A percentile compares a stretch with the other conserved stretches of the same genome.
These are phyloP conservation scores for Sitta carolinensis DNA, from an alignment of 2,797 vertebrate genomes.

Conservation along the genomic window DNA sequence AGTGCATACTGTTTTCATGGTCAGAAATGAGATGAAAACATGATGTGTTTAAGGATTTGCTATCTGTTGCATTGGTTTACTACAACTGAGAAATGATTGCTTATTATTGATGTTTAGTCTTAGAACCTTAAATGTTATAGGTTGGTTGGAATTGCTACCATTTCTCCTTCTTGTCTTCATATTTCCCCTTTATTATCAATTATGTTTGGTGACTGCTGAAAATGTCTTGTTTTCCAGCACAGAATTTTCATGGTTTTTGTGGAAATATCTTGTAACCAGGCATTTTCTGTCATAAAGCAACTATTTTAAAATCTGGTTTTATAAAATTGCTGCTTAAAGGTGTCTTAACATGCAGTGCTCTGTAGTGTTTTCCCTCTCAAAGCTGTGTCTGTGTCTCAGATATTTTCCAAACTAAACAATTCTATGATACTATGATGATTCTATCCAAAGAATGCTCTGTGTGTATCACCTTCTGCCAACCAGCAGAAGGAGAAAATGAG, in stretches of 20 bases:
- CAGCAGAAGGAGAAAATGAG: not conserved
- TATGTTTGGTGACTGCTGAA: not conserved
- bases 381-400: not conserved
- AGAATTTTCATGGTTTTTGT: not conserved
- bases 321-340: not conserved
- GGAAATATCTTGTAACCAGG: not conserved
- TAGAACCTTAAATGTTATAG: not conserved
- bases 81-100: not conserved
- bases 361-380: not conserved
- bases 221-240: not conserved
- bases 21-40: not conserved
- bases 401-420: not conserved
- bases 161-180: not conserved
- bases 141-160: not conserved
- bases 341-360: not conserved
- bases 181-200: not conserved
- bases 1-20: not conserved
- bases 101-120: not conserved
- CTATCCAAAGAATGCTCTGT: not conserved
- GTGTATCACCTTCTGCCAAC: not conserved
- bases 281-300: not conserved
- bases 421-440: not conserved
- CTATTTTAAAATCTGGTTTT: not conserved
- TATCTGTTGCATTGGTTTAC: not conserved
- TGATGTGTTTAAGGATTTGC: not conserved